phyloP scores from a whole-genome alignment of 2,113 vertebrate species.

The Sitta europaea region DNA sequence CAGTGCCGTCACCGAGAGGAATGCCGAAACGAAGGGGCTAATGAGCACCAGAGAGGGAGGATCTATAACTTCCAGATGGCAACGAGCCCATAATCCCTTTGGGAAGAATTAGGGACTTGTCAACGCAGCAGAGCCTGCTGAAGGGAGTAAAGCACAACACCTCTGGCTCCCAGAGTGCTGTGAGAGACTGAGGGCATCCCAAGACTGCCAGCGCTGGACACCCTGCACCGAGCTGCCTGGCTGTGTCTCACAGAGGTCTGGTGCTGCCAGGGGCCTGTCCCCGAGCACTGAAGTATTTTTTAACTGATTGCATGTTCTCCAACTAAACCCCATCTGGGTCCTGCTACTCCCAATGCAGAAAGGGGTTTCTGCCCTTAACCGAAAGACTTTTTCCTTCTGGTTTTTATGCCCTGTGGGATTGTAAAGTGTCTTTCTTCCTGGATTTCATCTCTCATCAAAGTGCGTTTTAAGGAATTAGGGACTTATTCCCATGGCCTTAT shows the following conservation, averaged over 20 bases:
- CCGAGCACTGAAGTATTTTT: neutral
- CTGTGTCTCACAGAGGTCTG: neutral
- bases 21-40: slow-evolving; percentile 34
- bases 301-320: slow-evolving; percentile 14
- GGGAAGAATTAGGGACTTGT: slow-evolving; percentile 50
- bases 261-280: neutral
- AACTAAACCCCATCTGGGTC: neutral
- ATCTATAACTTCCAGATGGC: slow-evolving; percentile 66
- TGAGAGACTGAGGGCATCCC: neutral
- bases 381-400: neutral
- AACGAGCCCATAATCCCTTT: slow-evolving; percentile 24
- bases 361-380: neutral
- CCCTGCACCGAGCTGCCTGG: neutral
- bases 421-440: neutral
- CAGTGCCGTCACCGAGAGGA: neutral
- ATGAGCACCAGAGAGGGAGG: slow-evolving; percentile 51
- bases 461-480: neutral
- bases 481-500: slow-evolving; percentile 42
- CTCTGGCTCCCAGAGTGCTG: neutral
- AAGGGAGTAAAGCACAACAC: slow-evolving; percentile 3
- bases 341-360: neutral
- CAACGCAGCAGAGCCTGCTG: neutral
- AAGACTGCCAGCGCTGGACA: neutral
- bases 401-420: slow-evolving; percentile 44
- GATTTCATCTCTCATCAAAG: neutral